These are phyloP conservation scores for Anas capensis DNA, from an alignment of 2,797 vertebrate species.

Conservation along the genomic window DNA sequence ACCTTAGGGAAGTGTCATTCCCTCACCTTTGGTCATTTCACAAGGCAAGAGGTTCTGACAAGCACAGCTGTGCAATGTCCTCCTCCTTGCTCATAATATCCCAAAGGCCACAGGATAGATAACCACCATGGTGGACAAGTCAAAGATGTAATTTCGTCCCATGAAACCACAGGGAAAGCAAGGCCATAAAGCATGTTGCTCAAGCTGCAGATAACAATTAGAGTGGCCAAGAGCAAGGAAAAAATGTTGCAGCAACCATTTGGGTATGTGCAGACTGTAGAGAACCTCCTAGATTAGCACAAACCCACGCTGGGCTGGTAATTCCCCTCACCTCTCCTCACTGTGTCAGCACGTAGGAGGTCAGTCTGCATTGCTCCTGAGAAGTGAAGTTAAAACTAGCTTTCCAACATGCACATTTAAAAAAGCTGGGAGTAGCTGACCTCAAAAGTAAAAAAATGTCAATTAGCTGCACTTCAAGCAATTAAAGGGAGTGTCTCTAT, in stretches of 20 bases:
- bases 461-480: not conserved
- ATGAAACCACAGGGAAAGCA: accelerated
- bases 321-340: not conserved
- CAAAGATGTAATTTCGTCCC: accelerated
- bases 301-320: not conserved
- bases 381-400: not conserved
- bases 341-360: not conserved
- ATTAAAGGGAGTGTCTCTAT: not conserved
- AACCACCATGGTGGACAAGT: not conserved
- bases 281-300: not conserved
- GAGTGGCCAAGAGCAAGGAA: not conserved
- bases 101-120: not conserved
- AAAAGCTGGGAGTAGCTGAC: not conserved
- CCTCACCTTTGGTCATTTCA: not conserved
- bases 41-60: not conserved
- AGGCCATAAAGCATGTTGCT: not conserved
- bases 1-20: not conserved
- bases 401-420: not conserved
- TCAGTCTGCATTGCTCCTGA: not conserved
- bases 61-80: not conserved
- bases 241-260: not conserved
- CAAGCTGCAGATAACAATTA: not conserved
- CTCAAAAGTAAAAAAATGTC: not conserved
- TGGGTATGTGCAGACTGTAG: not conserved
- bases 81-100: not conserved